Evolutionary conservation across 2,888 invertebrate species (phyloP).

Genomic region (Peribatodes rhomboidaria): DNA sequence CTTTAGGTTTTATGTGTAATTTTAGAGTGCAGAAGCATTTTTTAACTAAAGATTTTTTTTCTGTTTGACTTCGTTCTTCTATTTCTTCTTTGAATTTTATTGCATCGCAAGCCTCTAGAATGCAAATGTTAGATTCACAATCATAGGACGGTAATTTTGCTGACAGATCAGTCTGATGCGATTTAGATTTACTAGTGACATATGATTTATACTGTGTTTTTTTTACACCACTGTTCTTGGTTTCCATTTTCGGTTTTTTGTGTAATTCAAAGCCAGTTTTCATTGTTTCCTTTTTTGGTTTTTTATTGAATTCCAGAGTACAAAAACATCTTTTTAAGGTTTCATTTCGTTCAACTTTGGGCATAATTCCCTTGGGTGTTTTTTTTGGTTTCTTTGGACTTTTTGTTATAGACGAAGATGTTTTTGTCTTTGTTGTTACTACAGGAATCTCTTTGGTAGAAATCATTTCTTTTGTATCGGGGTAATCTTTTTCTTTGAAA

Average conservation of each 20-base stretch:
- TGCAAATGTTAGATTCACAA: constrained; percentile 55
- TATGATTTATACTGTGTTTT: constrained; percentile 6
- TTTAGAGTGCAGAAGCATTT: constrained; percentile 6
- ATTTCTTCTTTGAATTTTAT: constrained; percentile 29
- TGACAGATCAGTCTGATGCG: constrained; percentile 19
- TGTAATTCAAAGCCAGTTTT: too few relatives aligned
- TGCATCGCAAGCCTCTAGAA: constrained; percentile 35
- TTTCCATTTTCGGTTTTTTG: neutral
- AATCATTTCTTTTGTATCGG: constrained; percentile 15
- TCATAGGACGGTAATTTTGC: constrained; percentile 49
- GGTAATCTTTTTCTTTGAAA: constrained; percentile 45
- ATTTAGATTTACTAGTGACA: constrained; percentile 12
- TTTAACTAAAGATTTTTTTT: neutral
- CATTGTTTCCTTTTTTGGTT: constrained; percentile 30
- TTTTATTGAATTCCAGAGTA: constrained; percentile 51
- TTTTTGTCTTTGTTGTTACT: constrained; percentile 1
- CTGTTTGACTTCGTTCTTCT: constrained; percentile 23
- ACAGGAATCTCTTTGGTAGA: constrained; percentile 4
- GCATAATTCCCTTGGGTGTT: constrained; percentile 6
- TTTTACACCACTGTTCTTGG: constrained; percentile 33
- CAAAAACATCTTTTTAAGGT: constrained; percentile 57
- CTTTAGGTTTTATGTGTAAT: neutral
- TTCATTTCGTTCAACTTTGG: constrained; percentile 13
- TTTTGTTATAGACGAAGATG: neutral
- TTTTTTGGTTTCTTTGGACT: neutral